phyloP scores from a whole-genome alignment of 2,888 invertebrate species.

The Shargacucullia verbasci region DNA sequence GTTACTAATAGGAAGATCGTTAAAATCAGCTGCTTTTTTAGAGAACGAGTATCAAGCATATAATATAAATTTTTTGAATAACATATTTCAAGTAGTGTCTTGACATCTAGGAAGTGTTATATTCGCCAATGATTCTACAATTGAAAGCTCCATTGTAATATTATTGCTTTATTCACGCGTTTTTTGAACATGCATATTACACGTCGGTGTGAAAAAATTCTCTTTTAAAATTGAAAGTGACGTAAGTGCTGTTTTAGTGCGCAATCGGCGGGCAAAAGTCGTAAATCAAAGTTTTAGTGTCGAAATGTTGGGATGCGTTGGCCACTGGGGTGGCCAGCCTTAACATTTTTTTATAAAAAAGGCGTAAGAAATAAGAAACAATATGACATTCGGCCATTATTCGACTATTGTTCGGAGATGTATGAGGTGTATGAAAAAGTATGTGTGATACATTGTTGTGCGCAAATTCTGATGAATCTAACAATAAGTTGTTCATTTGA shows the following conservation, averaged over 20 bases:
- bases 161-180: neutral
- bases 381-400: slow-evolving; percentile 81
- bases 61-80: too few relatives aligned
- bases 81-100: too few relatives aligned
- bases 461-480: slow-evolving; percentile 46
- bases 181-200: slow-evolving; percentile 20
- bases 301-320: slow-evolving; percentile 87
- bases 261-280: slow-evolving; percentile 86
- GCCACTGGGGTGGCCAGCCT: slow-evolving; percentile 87
- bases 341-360: slow-evolving; percentile 68
- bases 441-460: slow-evolving; percentile 63
- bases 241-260: slow-evolving; percentile 88
- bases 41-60: too few relatives aligned
- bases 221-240: slow-evolving; percentile 89
- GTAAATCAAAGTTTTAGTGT: slow-evolving; percentile 89
- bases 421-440: slow-evolving; percentile 67
- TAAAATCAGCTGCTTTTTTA: too few relatives aligned
- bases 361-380: slow-evolving; percentile 78
- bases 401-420: slow-evolving; percentile 80
- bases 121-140: too few relatives aligned
- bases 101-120: too few relatives aligned
- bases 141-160: too few relatives aligned
- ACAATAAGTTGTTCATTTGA: slow-evolving; percentile 6
- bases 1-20: too few relatives aligned
- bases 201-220: slow-evolving; percentile 73